Conservation (phyloP, 2,113 vertebrate genomes). For the Melozone crissalis region DNA sequence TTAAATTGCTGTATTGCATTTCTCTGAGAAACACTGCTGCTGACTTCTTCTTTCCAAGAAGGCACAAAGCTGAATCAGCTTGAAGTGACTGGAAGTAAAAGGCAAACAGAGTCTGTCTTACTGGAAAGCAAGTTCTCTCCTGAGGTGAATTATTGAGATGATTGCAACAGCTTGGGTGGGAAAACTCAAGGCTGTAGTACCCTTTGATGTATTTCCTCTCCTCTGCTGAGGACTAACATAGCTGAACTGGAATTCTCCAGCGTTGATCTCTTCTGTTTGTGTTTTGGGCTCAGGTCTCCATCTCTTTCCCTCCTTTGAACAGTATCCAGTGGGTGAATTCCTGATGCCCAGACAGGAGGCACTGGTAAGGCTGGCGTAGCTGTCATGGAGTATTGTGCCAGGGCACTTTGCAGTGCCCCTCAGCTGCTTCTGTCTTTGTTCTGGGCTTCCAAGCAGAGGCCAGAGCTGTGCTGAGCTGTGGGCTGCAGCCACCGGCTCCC, state of each 20-base stretch:
- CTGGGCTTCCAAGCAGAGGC: not conserved
- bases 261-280: not conserved
- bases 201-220: not conserved
- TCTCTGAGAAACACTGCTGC: not conserved
- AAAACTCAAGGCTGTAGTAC: not conserved
- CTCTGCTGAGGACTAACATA: not conserved
- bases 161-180: not conserved
- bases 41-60: not conserved
- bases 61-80: not conserved
- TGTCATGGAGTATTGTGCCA: not conserved
- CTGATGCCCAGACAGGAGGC: rapidly evolving
- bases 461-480: not conserved
- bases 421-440: not conserved
- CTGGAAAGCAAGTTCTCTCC: not conserved
- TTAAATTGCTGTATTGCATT: not conserved
- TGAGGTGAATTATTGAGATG: not conserved
- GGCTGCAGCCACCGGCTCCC: not conserved
- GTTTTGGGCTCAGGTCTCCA: not conserved
- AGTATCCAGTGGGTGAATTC: not conserved
- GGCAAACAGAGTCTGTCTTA: not conserved
- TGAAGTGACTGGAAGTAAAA: not conserved
- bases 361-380: rapidly evolving
- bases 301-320: not conserved
- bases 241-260: not conserved
- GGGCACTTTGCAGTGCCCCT: rapidly evolving